A percentile compares a stretch with the other conserved stretches of the same genome.
phyloP scores from a whole-genome alignment of 1,140 invertebrate genomes.

The Danaus plexippus region DNA sequence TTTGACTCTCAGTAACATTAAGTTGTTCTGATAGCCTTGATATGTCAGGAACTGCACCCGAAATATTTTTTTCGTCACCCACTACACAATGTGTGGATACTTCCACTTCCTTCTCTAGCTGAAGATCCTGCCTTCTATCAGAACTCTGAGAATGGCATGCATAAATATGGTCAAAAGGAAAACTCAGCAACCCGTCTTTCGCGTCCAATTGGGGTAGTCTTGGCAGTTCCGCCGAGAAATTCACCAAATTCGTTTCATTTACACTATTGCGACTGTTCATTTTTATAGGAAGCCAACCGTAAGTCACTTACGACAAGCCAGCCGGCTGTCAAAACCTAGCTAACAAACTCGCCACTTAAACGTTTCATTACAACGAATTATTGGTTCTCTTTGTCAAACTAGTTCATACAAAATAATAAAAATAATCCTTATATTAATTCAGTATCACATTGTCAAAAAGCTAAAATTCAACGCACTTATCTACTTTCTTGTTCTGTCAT shows the following conservation, averaged over 20 bases:
- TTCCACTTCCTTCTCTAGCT: constrained; percentile 46
- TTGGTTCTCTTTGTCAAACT: constrained; percentile 22
- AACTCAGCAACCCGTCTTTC: constrained; percentile 56
- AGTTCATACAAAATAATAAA: constrained; percentile 22
- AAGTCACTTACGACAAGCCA: constrained; percentile 49
- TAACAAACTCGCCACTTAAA: constrained; percentile 45
- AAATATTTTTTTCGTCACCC: constrained; percentile 32
- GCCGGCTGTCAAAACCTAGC: constrained; percentile 60
- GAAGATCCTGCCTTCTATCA: constrained; percentile 35
- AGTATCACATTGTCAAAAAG: constrained; percentile 52
- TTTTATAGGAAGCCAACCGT: constrained; percentile 50
- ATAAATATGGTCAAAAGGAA: constrained; percentile 63
- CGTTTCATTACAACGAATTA: constrained; percentile 48
- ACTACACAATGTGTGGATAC: constrained; percentile 39
- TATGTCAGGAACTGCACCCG: constrained; percentile 22
- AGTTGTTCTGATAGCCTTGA: constrained; percentile 32
- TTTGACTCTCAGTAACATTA: constrained; percentile 39
- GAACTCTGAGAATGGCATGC: constrained; percentile 51
- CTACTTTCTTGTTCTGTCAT: constrained; percentile 48
- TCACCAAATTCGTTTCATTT: constrained; percentile 64
- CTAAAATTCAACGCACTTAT: constrained; percentile 36
- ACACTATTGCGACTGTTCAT: constrained; percentile 65
- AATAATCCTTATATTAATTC: constrained; percentile 24
- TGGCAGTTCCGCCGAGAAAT: constrained; percentile 51
- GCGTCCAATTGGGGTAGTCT: constrained; percentile 50